These are phyloP conservation scores for Phalera bucephala DNA, from an alignment of 2,888 invertebrate species.

Conservation along the genomic window DNA sequence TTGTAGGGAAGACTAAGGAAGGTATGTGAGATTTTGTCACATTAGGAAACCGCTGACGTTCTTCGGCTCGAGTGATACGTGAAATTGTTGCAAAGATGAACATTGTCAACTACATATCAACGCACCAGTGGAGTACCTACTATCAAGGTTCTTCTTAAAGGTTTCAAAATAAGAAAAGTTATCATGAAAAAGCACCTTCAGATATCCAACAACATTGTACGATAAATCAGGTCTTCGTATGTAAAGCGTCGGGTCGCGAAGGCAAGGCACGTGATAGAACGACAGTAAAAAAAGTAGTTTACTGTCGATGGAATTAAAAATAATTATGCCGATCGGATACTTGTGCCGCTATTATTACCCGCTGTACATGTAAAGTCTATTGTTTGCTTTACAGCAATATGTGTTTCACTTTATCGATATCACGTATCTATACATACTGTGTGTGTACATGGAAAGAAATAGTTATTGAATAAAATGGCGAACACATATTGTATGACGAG, in stretches of 20 bases:
- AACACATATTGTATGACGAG: too few species aligned
- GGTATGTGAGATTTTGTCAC: too few species aligned
- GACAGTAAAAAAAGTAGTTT: constrained; percentile 14
- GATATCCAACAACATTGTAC: constrained; percentile 12
- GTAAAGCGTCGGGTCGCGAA: constrained; percentile 13
- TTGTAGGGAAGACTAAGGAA: too few species aligned
- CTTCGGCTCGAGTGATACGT: too few species aligned
- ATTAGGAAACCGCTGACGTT: too few species aligned
- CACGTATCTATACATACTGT: constrained; percentile 5
- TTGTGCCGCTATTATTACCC: constrained; percentile 10
- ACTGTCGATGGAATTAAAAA: constrained; percentile 24
- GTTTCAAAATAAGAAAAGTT: too few species aligned
- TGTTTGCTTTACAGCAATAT: constrained; percentile 9
- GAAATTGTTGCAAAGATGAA: too few species aligned
- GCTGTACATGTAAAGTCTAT: constrained; percentile 5
- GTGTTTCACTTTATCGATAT: constrained; percentile 23
- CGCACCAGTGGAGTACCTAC: too few species aligned
- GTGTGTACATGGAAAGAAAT: constrained; percentile 5
- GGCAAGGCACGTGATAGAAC: constrained; percentile 3
- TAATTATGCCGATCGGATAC: constrained; percentile 16
- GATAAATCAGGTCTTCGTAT: constrained; percentile 27
- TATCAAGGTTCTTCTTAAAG: too few species aligned
- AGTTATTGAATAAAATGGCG: constrained; percentile 15
- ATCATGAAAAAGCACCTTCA: constrained; percentile 15
- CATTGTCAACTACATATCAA: too few species aligned